Percentiles rank a stretch among this genome's conserved stretches.
Evolutionary conservation across 1,140 invertebrate species (phyloP).

Genomic region (Araneus ventricosus): DNA sequence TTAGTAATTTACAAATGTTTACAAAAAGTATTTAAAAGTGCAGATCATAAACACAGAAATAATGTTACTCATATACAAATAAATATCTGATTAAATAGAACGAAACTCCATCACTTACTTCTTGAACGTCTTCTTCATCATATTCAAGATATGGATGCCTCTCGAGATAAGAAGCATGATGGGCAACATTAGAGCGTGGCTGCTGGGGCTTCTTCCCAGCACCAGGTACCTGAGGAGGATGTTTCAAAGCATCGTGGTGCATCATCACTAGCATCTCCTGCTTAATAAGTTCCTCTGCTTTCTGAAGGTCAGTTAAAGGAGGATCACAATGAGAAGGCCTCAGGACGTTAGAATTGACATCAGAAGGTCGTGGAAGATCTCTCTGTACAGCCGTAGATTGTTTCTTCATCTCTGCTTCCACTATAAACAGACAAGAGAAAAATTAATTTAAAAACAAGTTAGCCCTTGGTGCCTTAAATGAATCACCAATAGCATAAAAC

Average conservation of each 20-base stretch:
- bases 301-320: constrained; percentile 92
- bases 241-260: constrained; percentile 89
- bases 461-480: too few species aligned
- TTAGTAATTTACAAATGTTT: too few species aligned
- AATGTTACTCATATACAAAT: too few species aligned
- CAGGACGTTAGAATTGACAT: constrained; percentile 91
- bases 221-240: constrained; percentile 79
- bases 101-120: constrained; percentile 79
- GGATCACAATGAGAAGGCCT: constrained; percentile 85
- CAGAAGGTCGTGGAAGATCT: constrained; percentile 91
- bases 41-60: too few species aligned
- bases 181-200: constrained; percentile 82
- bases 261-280: constrained; percentile 98
- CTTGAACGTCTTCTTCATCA: constrained; percentile 85
- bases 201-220: constrained; percentile 73
- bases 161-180: constrained; percentile 90
- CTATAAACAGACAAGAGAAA: constrained; percentile 76
- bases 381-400: constrained; percentile 94
- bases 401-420: constrained; percentile 86
- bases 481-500: too few species aligned
- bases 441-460: too few species aligned
- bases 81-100: too few species aligned
- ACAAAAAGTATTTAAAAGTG: too few species aligned
- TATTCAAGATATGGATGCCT: constrained; percentile 91
- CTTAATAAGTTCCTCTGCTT: constrained; percentile 98